A percentile compares a stretch with the other conserved stretches of the same genome.
These are phyloP conservation scores for Drosophila nr. medialis DNA, from an alignment of 2,888 invertebrate species.

Conservation along the genomic window DNA sequence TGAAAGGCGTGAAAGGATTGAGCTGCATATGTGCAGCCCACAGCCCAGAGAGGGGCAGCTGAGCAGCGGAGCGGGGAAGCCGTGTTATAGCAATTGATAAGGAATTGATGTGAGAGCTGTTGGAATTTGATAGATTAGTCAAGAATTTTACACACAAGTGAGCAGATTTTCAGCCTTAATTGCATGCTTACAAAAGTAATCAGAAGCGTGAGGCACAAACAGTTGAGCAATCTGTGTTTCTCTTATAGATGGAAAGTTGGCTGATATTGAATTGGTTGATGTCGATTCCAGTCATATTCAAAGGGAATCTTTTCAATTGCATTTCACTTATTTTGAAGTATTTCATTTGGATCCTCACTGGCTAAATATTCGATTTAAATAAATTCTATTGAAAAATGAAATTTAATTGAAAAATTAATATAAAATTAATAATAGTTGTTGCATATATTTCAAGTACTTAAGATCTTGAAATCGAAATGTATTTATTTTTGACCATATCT, in stretches of 20 bases:
- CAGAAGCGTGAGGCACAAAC: neutral
- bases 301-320: neutral
- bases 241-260: neutral
- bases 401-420: neutral
- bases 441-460: too few relatives aligned
- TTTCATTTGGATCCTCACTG: neutral
- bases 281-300: neutral
- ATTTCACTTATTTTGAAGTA: neutral
- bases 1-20: constrained; percentile 80
- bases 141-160: constrained; percentile 10
- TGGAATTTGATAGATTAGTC: constrained; percentile 43
- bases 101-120: constrained; percentile 29
- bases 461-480: neutral
- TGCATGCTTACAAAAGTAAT: constrained; percentile 4
- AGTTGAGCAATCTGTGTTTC: neutral
- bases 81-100: constrained; percentile 40
- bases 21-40: constrained; percentile 21
- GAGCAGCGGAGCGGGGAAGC: neutral
- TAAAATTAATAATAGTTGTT: too few relatives aligned
- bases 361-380: neutral
- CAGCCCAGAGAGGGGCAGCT: neutral
- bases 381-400: neutral
- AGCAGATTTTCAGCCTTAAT: neutral
- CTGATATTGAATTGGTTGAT: neutral
- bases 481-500: neutral